phyloP scores from a whole-genome alignment of 2,888 invertebrate genomes.

The Eledona agricola region DNA sequence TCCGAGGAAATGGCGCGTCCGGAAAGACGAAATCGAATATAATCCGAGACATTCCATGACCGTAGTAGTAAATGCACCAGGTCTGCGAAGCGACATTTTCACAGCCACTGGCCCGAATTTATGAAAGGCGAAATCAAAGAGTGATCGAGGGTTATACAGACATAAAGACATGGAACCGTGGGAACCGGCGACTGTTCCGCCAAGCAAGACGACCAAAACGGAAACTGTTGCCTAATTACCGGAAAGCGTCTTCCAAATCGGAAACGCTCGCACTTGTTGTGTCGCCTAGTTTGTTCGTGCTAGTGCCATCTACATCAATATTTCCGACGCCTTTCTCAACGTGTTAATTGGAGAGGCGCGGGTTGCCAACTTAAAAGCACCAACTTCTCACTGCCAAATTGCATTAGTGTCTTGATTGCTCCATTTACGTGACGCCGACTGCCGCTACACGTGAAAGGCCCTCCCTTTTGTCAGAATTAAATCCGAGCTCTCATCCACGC shows the following conservation, averaged over 20 bases:
- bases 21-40: conserved; percentile 33
- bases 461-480: conserved; percentile 28
- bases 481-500: conserved; percentile 19
- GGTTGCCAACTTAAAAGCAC: conserved; percentile 23
- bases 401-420: conserved; percentile 34
- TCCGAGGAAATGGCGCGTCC: conserved; percentile 26
- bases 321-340: conserved; percentile 22
- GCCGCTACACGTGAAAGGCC: conserved; percentile 16
- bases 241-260: conserved; percentile 39
- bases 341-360: conserved; percentile 27
- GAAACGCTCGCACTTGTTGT: conserved; percentile 38
- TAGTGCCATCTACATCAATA: conserved; percentile 14
- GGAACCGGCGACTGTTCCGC: conserved; percentile 37
- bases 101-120: conserved; percentile 29
- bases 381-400: conserved; percentile 36
- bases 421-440: conserved; percentile 29
- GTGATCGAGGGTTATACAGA: conserved; percentile 10
- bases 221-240: conserved; percentile 41
- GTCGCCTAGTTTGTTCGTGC: conserved; percentile 27
- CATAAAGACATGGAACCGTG: conserved; percentile 25
- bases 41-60: conserved; percentile 31
- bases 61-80: conserved; percentile 21
- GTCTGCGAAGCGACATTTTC: conserved; percentile 25
- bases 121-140: conserved; percentile 29
- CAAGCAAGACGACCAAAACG: conserved; percentile 39